A percentile compares a stretch with the other conserved stretches of the same genome.
Conservation (phyloP, 2,113 vertebrate genomes). For the Aspidoscelis tigris region DNA sequence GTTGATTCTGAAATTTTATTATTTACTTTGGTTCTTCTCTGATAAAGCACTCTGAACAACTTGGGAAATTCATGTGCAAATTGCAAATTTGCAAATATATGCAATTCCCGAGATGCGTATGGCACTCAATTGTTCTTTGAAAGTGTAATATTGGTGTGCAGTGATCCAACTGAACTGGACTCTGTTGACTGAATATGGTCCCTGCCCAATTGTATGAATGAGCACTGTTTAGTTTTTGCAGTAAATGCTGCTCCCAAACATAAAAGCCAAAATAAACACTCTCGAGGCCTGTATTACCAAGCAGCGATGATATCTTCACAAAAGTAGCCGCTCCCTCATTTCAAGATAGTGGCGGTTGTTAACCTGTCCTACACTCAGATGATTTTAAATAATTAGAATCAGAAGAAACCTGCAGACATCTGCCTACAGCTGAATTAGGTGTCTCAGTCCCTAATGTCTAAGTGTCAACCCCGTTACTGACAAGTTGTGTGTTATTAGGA, state of each 20-base stretch:
- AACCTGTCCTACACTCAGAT: not conserved
- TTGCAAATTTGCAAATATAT: not conserved
- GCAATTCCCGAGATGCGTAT: not conserved
- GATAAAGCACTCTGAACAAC: too few relatives aligned
- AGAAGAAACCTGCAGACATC: not conserved
- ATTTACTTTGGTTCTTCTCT: not conserved
- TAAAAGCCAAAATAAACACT: conserved; percentile 52
- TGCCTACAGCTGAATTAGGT: conserved; percentile 7
- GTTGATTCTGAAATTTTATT: not conserved
- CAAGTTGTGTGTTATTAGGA: not conserved
- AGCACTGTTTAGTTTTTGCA: not conserved
- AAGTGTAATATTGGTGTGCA: not conserved
- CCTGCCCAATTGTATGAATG: not conserved
- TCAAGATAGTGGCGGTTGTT: not conserved
- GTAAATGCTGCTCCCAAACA: conserved; percentile 19
- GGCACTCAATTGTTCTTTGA: not conserved
- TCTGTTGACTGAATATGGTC: conserved; percentile 19
- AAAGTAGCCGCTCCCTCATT: conserved; percentile 9
- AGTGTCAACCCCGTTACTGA: not conserved
- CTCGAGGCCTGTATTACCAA: conserved; percentile 7
- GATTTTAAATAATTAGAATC: conserved; percentile 1
- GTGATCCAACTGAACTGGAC: conserved; percentile 11
- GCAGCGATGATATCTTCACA: conserved; percentile 25
- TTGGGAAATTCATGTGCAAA: not conserved
- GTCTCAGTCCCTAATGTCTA: not conserved